phyloP scores from a whole-genome alignment of 1,140 invertebrate genomes.

The Zaprionus africanus region DNA sequence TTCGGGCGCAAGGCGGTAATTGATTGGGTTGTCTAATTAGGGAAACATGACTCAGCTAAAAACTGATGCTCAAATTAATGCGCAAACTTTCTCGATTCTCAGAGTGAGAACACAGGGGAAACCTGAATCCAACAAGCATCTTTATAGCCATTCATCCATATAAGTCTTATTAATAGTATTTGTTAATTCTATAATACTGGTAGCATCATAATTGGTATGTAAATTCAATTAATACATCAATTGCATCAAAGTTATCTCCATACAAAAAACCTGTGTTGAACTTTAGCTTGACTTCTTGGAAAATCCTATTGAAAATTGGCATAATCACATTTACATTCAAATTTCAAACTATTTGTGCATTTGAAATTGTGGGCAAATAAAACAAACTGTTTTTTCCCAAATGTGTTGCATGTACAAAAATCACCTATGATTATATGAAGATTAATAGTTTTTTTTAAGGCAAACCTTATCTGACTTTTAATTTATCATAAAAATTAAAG shows the following conservation, averaged over 20 bases:
- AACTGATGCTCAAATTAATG: constrained; percentile 27
- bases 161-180: not conserved
- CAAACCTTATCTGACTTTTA: not conserved
- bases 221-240: not conserved
- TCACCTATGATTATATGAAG: too few species aligned
- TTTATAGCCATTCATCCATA: not conserved
- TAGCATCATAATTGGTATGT: too few species aligned
- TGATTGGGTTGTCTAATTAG: constrained; percentile 68
- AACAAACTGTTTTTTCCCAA: too few species aligned
- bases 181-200: not conserved
- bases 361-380: too few species aligned
- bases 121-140: not conserved
- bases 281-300: not conserved
- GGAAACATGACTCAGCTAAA: constrained; percentile 42
- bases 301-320: not conserved
- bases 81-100: not conserved
- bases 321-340: too few species aligned
- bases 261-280: not conserved
- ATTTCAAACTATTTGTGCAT: too few species aligned
- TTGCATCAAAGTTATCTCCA: not conserved
- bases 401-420: too few species aligned
- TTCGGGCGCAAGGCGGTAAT: constrained; percentile 44
- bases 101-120: not conserved
- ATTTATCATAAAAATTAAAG: not conserved
- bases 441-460: too few species aligned